Percentiles rank a stretch among this genome's conserved stretches.
Conservation (phyloP, 2,113 vertebrate genomes). For the Centropus unirufus region DNA sequence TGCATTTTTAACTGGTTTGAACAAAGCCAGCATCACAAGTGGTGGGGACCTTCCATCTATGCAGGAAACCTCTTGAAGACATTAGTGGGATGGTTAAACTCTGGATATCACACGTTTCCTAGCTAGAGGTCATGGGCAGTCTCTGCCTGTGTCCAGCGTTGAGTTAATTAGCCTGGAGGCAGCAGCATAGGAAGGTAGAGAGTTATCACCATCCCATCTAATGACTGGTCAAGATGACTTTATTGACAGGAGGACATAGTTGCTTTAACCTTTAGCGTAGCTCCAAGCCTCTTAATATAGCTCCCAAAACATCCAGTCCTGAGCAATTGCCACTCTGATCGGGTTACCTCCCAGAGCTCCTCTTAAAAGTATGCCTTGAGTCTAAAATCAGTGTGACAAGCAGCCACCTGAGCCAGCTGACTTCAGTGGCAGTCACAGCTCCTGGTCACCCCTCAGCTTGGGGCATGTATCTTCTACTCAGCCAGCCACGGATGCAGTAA, state of each 20-base stretch:
- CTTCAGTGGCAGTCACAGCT: not conserved
- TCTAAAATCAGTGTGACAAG: not conserved
- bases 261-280: not conserved
- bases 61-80: not conserved
- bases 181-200: not conserved
- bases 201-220: not conserved
- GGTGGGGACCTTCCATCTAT: not conserved
- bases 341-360: slow-evolving; percentile 15
- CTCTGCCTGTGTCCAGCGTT: not conserved
- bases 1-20: not conserved
- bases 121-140: not conserved
- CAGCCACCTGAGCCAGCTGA: not conserved
- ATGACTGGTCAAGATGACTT: not conserved
- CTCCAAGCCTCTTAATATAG: slow-evolving; percentile 29
- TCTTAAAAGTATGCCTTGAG: not conserved
- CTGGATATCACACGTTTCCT: not conserved
- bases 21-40: not conserved
- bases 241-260: not conserved
- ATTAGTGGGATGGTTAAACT: not conserved
- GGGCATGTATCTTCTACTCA: not conserved
- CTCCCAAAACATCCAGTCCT: not conserved
- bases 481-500: not conserved
- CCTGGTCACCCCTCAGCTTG: not conserved
- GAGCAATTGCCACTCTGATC: not conserved
- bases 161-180: not conserved